A percentile compares a stretch with the other conserved stretches of the same genome.
These are phyloP conservation scores for Dinoponera quadriceps DNA, from an alignment of 1,140 invertebrate genomes.

Conservation along the genomic window DNA sequence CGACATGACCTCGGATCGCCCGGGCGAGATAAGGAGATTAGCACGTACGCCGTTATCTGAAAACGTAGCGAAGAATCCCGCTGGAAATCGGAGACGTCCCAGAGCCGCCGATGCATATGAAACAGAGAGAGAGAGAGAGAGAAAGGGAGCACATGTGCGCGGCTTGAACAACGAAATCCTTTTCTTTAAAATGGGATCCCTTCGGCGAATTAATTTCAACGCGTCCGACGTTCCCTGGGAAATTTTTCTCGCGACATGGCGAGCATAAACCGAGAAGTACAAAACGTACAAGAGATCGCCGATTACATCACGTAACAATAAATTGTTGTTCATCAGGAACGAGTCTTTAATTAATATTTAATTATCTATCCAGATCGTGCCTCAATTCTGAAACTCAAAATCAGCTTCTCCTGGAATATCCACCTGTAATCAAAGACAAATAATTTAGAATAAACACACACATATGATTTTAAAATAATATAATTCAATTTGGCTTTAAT, in stretches of 20 bases:
- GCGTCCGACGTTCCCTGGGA: not conserved
- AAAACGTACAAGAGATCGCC: not conserved
- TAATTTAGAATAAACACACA: not conserved
- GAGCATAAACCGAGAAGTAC: not conserved
- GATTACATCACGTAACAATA: not conserved
- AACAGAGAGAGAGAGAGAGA: not conserved
- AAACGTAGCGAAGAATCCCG: conserved; percentile 29
- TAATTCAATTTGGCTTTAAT: too few relatives aligned
- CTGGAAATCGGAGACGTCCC: conserved; percentile 8
- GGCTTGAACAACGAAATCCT: conserved; percentile 9
- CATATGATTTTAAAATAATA: not conserved
- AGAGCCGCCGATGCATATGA: not conserved
- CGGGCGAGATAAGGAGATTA: conserved; percentile 45
- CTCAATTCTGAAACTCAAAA: not conserved
- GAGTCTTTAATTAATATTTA: conserved; percentile 22
- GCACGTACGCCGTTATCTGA: conserved; percentile 44
- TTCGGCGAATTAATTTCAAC: conserved; percentile 10
- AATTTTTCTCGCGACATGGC: not conserved
- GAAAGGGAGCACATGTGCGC: conserved; percentile 7
- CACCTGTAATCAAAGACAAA: conserved; percentile 25
- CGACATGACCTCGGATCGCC: not conserved
- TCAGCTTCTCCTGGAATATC: conserved; percentile 28
- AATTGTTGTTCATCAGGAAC: not conserved
- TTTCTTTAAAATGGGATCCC: conserved; percentile 1
- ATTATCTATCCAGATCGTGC: not conserved